phyloP scores from a whole-genome alignment of 2,888 invertebrate species.

The Axea sp. region DNA sequence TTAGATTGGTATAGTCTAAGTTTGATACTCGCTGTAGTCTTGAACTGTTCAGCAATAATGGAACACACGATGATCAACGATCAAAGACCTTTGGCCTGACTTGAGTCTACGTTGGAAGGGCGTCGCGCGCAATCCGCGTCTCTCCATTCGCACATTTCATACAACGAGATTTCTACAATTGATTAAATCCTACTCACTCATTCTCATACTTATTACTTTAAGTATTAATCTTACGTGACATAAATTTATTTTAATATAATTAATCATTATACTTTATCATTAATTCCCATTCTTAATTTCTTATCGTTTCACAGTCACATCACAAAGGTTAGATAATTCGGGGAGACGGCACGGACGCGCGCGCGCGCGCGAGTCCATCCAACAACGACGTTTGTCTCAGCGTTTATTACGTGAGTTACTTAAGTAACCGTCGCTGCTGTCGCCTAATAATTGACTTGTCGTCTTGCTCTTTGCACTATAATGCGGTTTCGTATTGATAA shows the following conservation, averaged over 20 bases:
- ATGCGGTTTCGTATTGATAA: slow-evolving; percentile 1
- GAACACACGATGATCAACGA: slow-evolving; percentile 74
- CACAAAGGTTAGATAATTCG: slow-evolving; percentile 30
- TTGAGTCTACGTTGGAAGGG: slow-evolving; percentile 60
- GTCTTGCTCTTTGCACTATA: slow-evolving; percentile 23
- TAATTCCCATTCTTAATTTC: slow-evolving; percentile 29
- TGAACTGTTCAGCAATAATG: slow-evolving; percentile 76
- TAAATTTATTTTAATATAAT: slow-evolving; percentile 33
- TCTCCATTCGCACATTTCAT: slow-evolving; percentile 28
- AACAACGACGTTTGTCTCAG: slow-evolving; percentile 5
- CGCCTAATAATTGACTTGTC: slow-evolving; percentile 44
- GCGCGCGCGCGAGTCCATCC: slow-evolving; percentile 11
- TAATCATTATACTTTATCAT: slow-evolving; percentile 22
- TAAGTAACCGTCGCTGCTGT: slow-evolving; percentile 44
- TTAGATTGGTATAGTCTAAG: slow-evolving; percentile 80
- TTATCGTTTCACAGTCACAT: slow-evolving; percentile 38
- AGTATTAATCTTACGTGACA: slow-evolving; percentile 44
- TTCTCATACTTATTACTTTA: slow-evolving; percentile 45
- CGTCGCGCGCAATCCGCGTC: slow-evolving; percentile 51
- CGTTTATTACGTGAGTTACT: slow-evolving; percentile 5
- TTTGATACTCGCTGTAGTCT: slow-evolving; percentile 79
- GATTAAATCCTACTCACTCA: slow-evolving; percentile 29
- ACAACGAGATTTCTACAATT: slow-evolving; percentile 39
- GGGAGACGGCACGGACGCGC: slow-evolving; percentile 9
- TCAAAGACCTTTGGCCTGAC: slow-evolving; percentile 69